Conservation (phyloP, 2,113 vertebrate genomes). For the Terrapene triunguis region DNA sequence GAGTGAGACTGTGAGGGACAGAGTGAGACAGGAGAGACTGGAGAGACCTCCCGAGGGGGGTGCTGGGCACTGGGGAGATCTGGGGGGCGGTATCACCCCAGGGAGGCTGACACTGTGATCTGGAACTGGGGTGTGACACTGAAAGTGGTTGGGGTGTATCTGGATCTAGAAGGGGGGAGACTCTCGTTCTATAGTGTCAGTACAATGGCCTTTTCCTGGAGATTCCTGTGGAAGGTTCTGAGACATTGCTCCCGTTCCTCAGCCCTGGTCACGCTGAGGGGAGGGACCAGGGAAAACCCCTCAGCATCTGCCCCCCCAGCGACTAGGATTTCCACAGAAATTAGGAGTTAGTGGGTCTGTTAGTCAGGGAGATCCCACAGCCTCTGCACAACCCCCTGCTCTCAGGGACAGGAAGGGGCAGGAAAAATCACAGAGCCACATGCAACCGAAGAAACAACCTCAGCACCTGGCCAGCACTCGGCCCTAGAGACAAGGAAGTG, state of each 20-base stretch:
- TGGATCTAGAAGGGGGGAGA: neutral
- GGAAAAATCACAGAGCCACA: no score
- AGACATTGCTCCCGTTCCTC: neutral
- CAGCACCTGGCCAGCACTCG: no score
- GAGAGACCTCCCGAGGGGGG: neutral
- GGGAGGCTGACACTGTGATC: neutral
- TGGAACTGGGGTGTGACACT: neutral
- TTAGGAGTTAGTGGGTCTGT: no score
- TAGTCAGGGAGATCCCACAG: no score
- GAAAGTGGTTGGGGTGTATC: neutral
- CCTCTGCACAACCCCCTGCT: no score
- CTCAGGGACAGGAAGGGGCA: no score
- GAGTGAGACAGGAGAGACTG: neutral
- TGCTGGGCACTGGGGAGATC: neutral
- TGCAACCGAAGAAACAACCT: rapidly evolving
- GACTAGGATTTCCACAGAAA: neutral
- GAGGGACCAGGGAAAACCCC: neutral
- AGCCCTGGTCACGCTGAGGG: neutral
- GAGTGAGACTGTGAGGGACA: neutral
- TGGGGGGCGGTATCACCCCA: neutral
- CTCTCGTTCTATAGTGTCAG: neutral
- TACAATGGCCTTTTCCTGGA: neutral
- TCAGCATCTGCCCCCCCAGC: neutral
- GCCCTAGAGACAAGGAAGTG: no score
- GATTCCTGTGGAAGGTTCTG: neutral